These are phyloP conservation scores for Pediacus dermestoides DNA, from an alignment of 2,888 invertebrate species.

Conservation along the genomic window DNA sequence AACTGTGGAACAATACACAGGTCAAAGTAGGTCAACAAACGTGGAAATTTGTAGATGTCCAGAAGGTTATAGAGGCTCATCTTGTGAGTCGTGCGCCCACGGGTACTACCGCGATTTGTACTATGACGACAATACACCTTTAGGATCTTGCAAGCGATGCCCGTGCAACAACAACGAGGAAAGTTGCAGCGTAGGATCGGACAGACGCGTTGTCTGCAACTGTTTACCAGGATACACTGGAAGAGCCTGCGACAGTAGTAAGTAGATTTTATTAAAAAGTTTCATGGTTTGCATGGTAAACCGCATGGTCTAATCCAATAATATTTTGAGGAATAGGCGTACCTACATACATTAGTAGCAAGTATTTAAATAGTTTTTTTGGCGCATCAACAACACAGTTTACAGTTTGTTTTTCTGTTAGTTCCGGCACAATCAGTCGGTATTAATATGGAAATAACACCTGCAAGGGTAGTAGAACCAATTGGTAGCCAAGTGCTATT, in stretches of 20 bases:
- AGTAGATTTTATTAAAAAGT: constrained; percentile 4
- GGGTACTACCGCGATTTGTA: constrained; percentile 68
- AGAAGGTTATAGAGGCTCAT: constrained; percentile 71
- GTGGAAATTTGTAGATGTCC: constrained; percentile 69
- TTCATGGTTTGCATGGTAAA: too few species aligned
- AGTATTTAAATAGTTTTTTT: constrained; percentile 12
- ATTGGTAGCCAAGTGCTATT: constrained; percentile 48
- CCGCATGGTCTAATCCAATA: too few species aligned
- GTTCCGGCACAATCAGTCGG: constrained; percentile 20
- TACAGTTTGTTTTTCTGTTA: too few species aligned
- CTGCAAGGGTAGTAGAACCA: constrained; percentile 47
- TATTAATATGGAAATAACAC: constrained; percentile 49
- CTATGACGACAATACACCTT: constrained; percentile 50
- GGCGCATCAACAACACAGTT: constrained; percentile 12
- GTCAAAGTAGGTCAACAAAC: constrained; percentile 62
- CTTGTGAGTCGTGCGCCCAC: constrained; percentile 74
- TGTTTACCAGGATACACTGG: constrained; percentile 70
- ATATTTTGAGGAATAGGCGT: too few species aligned
- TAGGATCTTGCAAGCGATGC: constrained; percentile 65
- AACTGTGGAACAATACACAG: constrained; percentile 62
- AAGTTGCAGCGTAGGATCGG: constrained; percentile 58
- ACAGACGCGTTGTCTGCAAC: constrained; percentile 63
- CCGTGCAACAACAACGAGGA: constrained; percentile 74
- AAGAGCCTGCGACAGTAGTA: constrained; percentile 59
- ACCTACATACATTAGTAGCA: too few species aligned